Evolutionary conservation across 2,888 invertebrate genomes (phyloP).

Genomic region (Bugula neritina): DNA sequence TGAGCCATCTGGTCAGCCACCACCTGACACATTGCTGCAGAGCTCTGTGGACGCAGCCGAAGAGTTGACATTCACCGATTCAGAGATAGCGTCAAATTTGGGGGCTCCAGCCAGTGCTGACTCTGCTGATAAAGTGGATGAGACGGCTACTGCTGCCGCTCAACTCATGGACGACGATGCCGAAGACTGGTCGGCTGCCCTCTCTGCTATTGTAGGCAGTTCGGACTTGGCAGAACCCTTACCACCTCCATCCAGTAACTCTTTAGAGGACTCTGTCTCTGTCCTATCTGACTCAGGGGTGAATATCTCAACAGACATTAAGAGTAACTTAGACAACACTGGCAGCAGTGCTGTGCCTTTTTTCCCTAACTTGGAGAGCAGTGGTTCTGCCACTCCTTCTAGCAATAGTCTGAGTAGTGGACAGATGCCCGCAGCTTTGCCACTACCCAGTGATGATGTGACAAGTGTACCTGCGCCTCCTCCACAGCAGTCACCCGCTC

Average conservation of each 20-base stretch:
- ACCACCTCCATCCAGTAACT: background rate
- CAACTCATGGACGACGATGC: background rate
- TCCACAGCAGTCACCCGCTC: background rate
- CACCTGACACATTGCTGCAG: background rate
- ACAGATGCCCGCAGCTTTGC: background rate
- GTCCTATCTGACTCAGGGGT: background rate
- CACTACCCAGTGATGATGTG: too few relatives aligned
- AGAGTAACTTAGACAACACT: background rate
- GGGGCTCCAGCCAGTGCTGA: background rate
- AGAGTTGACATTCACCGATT: background rate
- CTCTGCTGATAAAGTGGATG: background rate
- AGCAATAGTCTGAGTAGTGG: background rate
- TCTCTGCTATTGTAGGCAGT: slow-evolving; percentile 9
- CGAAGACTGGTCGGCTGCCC: background rate
- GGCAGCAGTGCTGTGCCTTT: background rate
- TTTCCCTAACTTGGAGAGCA: background rate
- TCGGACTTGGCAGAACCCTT: background rate
- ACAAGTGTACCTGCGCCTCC: background rate
- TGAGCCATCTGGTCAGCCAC: background rate
- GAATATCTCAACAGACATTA: background rate
- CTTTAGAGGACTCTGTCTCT: background rate
- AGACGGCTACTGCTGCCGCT: background rate
- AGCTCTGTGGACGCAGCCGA: background rate
- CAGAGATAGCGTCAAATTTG: background rate
- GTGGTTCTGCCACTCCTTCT: background rate